These are phyloP conservation scores for Gastrophryne carolinensis DNA, from an alignment of 2,797 vertebrate species.

Conservation along the genomic window DNA sequence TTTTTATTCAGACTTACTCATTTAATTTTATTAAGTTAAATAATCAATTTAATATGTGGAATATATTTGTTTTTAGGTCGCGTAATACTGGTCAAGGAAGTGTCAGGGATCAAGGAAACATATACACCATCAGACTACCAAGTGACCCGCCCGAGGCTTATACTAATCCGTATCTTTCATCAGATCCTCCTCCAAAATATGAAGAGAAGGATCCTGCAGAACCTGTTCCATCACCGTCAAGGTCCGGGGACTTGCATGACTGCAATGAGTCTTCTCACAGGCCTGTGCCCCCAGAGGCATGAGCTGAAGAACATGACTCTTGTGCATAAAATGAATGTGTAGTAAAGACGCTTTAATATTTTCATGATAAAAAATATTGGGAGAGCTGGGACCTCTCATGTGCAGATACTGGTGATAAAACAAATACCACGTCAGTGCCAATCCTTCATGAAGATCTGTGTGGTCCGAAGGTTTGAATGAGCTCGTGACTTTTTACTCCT, in stretches of 20 bases:
- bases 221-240: not conserved
- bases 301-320: not conserved
- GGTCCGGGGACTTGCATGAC: not conserved
- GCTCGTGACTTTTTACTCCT: no score
- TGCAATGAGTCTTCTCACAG: not conserved
- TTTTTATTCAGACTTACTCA: no score
- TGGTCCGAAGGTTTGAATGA: no score
- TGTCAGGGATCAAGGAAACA: slow-evolving; percentile 51
- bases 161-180: slow-evolving; percentile 39
- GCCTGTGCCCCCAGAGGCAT: not conserved
- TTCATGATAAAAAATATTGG: no score
- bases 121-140: slow-evolving; percentile 64
- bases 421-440: no score
- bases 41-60: no score
- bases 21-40: no score
- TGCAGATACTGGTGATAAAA: no score
- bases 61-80: slow-evolving; percentile 59
- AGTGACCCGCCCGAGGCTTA: slow-evolving; percentile 54
- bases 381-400: no score
- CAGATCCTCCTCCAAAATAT: slow-evolving; percentile 66
- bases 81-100: slow-evolving; percentile 44
- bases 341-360: not conserved
- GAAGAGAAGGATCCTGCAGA: slow-evolving; percentile 63
- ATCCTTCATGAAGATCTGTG: no score
- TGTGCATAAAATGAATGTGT: not conserved